phyloP scores from a whole-genome alignment of 2,888 invertebrate genomes.

The Lasioglossum leucozonium region DNA sequence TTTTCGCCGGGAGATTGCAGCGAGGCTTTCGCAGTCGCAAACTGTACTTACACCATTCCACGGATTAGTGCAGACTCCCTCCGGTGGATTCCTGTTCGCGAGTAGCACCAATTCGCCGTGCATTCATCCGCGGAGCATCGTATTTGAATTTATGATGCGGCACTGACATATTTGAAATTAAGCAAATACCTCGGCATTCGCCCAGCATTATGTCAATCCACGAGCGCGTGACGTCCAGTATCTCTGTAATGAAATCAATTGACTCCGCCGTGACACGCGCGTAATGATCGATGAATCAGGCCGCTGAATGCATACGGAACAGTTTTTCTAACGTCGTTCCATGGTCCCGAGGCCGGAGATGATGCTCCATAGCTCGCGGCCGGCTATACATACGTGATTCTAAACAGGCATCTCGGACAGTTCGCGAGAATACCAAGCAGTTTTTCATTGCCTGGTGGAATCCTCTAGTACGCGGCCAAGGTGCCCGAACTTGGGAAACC shows the following conservation, averaged over 20 bases:
- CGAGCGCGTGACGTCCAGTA: constrained; percentile 19
- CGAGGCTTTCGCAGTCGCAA: not conserved
- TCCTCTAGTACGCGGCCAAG: constrained; percentile 10
- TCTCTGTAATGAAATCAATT: constrained; percentile 51
- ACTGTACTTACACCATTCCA: not conserved
- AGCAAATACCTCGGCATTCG: constrained; percentile 27
- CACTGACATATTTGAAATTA: constrained; percentile 16
- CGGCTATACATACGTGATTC: constrained; percentile 39
- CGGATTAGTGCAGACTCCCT: constrained; percentile 1
- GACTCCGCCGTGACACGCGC: constrained; percentile 36
- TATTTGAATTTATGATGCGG: constrained; percentile 28
- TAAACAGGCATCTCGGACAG: constrained; percentile 48
- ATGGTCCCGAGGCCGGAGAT: constrained; percentile 9
- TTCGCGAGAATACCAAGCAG: constrained; percentile 55
- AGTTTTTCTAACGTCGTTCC: constrained; percentile 23
- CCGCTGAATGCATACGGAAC: not conserved
- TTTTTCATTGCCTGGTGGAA: constrained; percentile 42
- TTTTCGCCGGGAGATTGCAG: not conserved
- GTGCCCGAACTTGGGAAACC: constrained; percentile 22
- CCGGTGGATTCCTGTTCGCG: not conserved
- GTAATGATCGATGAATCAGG: constrained; percentile 46
- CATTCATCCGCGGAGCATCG: constrained; percentile 13
- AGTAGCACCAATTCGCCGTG: not conserved
- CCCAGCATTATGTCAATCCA: not conserved
- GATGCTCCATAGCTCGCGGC: constrained; percentile 10